Evolutionary conservation across 35 echinoderm and acorn worm species (phyloP).

Genomic region (Ophioderma brevispina): DNA sequence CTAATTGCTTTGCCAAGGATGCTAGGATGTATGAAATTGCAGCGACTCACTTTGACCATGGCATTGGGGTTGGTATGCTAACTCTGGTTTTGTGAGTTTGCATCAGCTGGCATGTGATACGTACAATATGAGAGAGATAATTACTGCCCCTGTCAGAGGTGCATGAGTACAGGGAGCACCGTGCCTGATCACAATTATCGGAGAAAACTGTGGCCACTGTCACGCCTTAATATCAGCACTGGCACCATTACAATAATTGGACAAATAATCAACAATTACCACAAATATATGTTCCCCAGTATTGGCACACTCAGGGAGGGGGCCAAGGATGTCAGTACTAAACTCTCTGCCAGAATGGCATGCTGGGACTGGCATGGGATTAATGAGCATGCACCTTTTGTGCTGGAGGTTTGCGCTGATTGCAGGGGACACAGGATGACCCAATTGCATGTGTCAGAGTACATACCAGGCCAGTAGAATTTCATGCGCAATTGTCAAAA

Average conservation of each 20-base stretch:
- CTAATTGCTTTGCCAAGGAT: conserved; percentile 31
- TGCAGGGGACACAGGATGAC: conserved; percentile 61
- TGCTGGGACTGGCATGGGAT: conserved; percentile 40
- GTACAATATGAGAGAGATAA: conserved; percentile 62
- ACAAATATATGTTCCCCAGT: conserved; percentile 49
- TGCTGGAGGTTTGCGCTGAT: conserved; percentile 36
- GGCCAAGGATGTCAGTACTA: conserved; percentile 58
- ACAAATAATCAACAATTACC: conserved; percentile 59
- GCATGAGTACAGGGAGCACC: conserved; percentile 46
- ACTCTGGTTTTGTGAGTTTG: conserved; percentile 52
- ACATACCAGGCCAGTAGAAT: conserved; percentile 60
- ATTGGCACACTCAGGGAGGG: conserved; percentile 31
- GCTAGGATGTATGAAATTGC: conserved; percentile 27
- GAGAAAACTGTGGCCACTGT: conserved; percentile 42
- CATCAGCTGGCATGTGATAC: conserved; percentile 38
- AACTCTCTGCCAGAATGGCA: conserved; percentile 25
- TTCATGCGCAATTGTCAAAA: conserved; percentile 48
- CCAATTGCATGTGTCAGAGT: conserved; percentile 45
- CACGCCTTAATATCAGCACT: conserved; percentile 25
- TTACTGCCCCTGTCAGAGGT: conserved; percentile 53
- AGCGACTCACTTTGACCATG: conserved; percentile 62
- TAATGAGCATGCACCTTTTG: conserved; percentile 21
- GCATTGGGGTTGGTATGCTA: conserved; percentile 61
- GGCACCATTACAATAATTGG: conserved; percentile 65
- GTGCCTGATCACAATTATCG: conserved; percentile 50